Conservation (phyloP, 2,113 vertebrate species). For the Phainopepla nitens region DNA sequence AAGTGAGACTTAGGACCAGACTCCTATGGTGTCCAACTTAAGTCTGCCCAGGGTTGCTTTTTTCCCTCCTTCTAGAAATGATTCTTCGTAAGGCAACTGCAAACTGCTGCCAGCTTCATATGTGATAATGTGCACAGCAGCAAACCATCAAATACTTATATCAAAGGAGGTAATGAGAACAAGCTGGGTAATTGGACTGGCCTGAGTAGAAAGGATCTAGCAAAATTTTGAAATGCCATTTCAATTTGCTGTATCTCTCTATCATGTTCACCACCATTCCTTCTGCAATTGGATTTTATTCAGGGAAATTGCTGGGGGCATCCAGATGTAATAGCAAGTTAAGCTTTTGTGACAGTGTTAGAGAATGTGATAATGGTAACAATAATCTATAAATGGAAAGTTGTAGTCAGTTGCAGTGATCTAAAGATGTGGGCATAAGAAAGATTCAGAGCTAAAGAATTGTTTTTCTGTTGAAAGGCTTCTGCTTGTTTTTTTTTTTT, state of each 20-base stretch:
- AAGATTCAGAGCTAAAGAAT: neutral
- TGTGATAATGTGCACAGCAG: neutral
- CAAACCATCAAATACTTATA: neutral
- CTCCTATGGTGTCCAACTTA: neutral
- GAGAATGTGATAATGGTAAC: neutral
- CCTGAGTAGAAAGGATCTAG: neutral
- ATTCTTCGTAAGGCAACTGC: neutral
- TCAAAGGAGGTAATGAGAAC: constrained; percentile 23
- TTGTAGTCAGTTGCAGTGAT: neutral
- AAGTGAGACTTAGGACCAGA: neutral
- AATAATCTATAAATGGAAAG: neutral
- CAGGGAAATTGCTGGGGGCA: neutral
- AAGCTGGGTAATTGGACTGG: neutral
- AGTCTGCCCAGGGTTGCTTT: neutral
- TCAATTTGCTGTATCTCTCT: neutral
- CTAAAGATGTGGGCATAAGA: neutral
- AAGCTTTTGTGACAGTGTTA: constrained; percentile 19
- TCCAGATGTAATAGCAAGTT: neutral
- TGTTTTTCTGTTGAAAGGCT: neutral
- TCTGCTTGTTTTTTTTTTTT: fast-evolving
- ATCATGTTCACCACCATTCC: neutral
- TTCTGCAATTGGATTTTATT: constrained; percentile 7
- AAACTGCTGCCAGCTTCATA: neutral
- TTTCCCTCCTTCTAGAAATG: neutral
- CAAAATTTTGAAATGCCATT: constrained; percentile 18